Base-by-base conservation (phyloP, 1,140 invertebrate species). In the Hestina assimilis region DNA sequence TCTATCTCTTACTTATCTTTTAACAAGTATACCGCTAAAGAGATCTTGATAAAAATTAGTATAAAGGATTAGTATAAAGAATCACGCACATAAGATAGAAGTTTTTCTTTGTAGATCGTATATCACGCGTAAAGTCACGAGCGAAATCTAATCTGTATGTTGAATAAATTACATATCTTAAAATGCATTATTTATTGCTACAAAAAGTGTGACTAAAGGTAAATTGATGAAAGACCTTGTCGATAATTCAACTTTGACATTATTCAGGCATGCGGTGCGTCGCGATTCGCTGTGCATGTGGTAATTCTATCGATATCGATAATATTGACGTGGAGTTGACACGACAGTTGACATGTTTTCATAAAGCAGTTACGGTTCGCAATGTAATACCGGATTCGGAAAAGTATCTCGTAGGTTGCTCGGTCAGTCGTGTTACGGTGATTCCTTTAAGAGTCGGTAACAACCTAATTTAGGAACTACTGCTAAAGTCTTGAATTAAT, bases 231-330 rank as follows among this genome's bases (percentile, higher is more conserved):
- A 38, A 28, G 62, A 52, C 61, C 65, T 63, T 71, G 63, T 62
- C 59, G 48, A 45, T 60, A 63, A 68, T 63, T 69, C 70, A 74
- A 69, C 68, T 72, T 59, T 72, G 69, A 66, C 66, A 75, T 75
- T 74, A 55, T 21, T 48, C 55, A 62, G 38, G 38, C 19, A 63
- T 53, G 46, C 52, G 12, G 26, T 40, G 24, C 28, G 29, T 31
- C 24, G 8, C 24, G 24, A n/a, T 28, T 28, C n/a, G 11, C 33
- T 35, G 11, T 17, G 19, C 8, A n/a, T 38, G 17, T 14, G 33
- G 33, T n/a, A 19, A 38, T 17, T 19, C 52, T 50, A 12, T 42
- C 17, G 24, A 46, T 29, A 31, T 46, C 29, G 33, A 41, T 3
- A 47, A 21, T 21, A 8, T 19, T 40, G 3, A 17, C 15, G 6